Evolutionary conservation across 2,888 invertebrate genomes (phyloP), one percentile per base, ranked within the genome.

Genomic region (Spisula solida): DNA sequence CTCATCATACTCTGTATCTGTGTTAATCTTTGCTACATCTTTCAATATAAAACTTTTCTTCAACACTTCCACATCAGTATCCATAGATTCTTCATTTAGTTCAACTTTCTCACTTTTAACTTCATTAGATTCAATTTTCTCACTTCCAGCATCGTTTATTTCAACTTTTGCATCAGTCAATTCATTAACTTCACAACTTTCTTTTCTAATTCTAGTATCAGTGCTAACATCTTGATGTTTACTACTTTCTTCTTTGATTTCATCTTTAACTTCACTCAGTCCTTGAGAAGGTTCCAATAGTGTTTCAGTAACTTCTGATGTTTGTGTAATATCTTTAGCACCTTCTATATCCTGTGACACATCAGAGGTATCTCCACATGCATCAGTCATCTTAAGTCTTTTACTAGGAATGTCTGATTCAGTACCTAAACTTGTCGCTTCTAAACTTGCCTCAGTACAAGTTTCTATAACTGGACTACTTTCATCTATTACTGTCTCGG

Each of bases 1-100:
- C 78, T 90, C 87, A 20, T 94, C 93, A 93, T 94, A 95, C 12
- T 82, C 86, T 56, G 87, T 86, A 80, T 79, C 84, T 12, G 80
- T 81, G 47, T 81, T 79, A 25, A 12, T 56, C 66, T 78, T 56
- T 20, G 56, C 79, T 41, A 81, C 66, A 47, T 34, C 56, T 29
- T 0, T 14, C 8, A 55, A n/a, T 81, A 51, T 18, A 81, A n/a
- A 81, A 51, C 55, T 31, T 25, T 81, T 29, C 51, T 6, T 25
- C 51, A 20, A 6, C 16, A 18, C 81, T 25, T 29, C 29, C 0
- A 18, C 51, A 81, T 29, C 29, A n/a, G 5, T 55, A 55, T 81
- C 31, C 41, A 0, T 31, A n/a, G 66, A n/a, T 1, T 81, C 48
- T 20, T 29, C n/a, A 25, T 88, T 83, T 25, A 66, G 1, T 83